phyloP scores from a whole-genome alignment of 2,113 vertebrate species.

The Anoura caudifer region DNA sequence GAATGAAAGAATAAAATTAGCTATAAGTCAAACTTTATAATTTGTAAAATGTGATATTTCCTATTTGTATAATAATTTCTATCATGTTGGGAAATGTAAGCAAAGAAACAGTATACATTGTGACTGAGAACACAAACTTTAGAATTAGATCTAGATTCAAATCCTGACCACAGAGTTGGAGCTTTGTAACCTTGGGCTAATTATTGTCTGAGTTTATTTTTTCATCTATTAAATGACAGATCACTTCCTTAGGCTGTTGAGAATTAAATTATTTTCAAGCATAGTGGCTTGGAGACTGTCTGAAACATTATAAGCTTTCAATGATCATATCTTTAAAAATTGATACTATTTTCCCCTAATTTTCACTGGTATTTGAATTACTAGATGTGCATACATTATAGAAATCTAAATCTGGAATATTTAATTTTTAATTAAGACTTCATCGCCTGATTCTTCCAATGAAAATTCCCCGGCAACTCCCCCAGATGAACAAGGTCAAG shows the following conservation, averaged over 20 bases:
- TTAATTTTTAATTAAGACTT: constrained; percentile 85
- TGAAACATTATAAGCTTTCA: not conserved
- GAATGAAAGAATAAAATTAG: constrained; percentile 5
- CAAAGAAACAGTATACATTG: not conserved
- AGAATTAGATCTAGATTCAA: not conserved
- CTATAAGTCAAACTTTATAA: not conserved
- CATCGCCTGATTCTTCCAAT: constrained; percentile 98
- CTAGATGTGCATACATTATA: not conserved
- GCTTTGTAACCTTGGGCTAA: not conserved
- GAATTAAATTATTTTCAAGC: constrained; percentile 24
- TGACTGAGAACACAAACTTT: not conserved
- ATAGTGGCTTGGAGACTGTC: not conserved
- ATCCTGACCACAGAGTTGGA: not conserved
- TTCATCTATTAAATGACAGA: not conserved
- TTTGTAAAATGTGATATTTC: not conserved
- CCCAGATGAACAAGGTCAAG: constrained; percentile 94
- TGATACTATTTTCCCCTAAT: not conserved
- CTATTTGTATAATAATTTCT: constrained; percentile 1
- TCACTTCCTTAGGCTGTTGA: constrained; percentile 5
- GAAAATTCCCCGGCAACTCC: constrained; percentile 99
- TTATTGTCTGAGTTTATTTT: not conserved
- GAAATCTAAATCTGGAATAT: constrained; percentile 45
- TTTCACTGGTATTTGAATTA: not conserved
- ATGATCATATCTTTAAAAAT: not conserved
- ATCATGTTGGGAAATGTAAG: constrained; percentile 6